phyloP scores from a whole-genome alignment of 2,888 invertebrate genomes.

The Cetonia aurata region DNA sequence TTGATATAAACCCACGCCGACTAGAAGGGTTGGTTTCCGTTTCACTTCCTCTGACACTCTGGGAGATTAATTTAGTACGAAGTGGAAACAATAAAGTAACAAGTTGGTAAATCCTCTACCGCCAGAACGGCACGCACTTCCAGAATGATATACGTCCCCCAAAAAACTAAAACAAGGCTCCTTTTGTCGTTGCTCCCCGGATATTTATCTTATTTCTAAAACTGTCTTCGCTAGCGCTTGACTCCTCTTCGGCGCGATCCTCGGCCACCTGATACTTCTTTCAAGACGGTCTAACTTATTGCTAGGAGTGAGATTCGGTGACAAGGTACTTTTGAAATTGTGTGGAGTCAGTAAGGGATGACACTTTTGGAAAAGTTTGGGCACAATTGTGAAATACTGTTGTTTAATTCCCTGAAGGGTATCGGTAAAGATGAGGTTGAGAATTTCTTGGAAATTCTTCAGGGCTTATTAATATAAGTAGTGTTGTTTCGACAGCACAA shows the following conservation, averaged over 20 bases:
- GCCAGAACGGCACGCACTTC: constrained; percentile 13
- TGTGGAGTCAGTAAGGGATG: background rate
- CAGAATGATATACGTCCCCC: constrained; percentile 6
- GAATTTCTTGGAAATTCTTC: no score
- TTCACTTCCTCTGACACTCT: constrained; percentile 7
- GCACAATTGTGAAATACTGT: background rate
- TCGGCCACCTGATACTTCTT: constrained; percentile 31
- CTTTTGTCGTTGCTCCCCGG: background rate
- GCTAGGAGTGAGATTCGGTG: background rate
- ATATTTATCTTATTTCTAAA: constrained; percentile 34
- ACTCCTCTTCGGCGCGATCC: background rate
- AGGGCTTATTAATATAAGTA: no score
- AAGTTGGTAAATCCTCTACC: constrained; percentile 19
- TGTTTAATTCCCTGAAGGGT: background rate
- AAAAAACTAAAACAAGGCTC: constrained; percentile 37
- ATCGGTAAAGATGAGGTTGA: background rate
- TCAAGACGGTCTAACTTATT: constrained; percentile 30
- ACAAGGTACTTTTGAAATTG: background rate
- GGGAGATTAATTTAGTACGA: constrained; percentile 31
- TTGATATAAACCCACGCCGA: no score
- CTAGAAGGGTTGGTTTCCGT: no score
- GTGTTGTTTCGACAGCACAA: no score
- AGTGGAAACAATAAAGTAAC: constrained; percentile 33
- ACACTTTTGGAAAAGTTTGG: background rate
- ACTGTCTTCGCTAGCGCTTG: constrained; percentile 18